These are phyloP conservation scores for Gandaritis pyraliata DNA, from an alignment of 2,888 invertebrate genomes.

Conservation along the genomic window DNA sequence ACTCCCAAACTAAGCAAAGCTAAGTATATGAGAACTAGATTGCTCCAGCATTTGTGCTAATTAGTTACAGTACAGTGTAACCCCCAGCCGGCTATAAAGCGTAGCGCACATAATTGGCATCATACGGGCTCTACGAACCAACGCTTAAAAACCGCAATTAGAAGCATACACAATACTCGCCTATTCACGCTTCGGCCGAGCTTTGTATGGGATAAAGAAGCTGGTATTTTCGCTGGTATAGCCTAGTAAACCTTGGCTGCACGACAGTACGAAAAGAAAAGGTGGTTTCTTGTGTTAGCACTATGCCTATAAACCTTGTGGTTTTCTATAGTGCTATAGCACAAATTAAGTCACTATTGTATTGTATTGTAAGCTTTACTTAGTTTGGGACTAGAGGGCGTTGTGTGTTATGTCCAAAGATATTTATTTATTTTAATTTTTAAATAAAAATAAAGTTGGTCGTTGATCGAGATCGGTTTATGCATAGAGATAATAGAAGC, in stretches of 20 bases:
- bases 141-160: constrained; percentile 39
- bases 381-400: too few species aligned
- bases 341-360: too few species aligned
- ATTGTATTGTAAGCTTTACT: too few species aligned
- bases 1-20: too few species aligned
- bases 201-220: constrained; percentile 26
- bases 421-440: too few species aligned
- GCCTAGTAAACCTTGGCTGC: constrained; percentile 14
- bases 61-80: constrained; percentile 15
- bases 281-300: too few species aligned
- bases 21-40: too few species aligned
- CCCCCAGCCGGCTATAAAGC: constrained; percentile 21
- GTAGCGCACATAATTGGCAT: constrained; percentile 40
- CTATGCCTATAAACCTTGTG: too few species aligned
- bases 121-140: constrained; percentile 27
- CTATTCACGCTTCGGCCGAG: constrained; percentile 31
- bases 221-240: constrained; percentile 7
- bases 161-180: constrained; percentile 33
- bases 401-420: too few species aligned
- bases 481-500: neutral
- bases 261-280: neutral
- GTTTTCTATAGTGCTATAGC: too few species aligned
- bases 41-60: too few species aligned
- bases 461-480: neutral
- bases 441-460: too few species aligned